A percentile compares a stretch with the other conserved stretches of the same genome.
Evolutionary conservation across 1,140 invertebrate species (phyloP).

Genomic region (Listronotus oregonensis): DNA sequence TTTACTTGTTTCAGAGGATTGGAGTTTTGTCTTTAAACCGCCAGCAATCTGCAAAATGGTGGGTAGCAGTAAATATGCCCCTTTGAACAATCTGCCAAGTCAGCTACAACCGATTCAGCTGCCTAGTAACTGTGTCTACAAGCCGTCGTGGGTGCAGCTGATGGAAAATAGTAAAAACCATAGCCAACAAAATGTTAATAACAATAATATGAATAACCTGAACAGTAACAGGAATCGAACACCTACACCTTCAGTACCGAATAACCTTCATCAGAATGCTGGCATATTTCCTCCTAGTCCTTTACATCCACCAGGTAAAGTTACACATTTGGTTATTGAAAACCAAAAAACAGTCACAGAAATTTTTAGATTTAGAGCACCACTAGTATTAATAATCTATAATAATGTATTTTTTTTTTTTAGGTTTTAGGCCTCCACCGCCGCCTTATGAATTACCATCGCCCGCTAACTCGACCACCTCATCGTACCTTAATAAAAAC

Average conservation of each 20-base stretch:
- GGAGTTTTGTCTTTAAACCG: slow-evolving; percentile 88
- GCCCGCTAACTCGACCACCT: slow-evolving; percentile 74
- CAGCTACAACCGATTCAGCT: slow-evolving; percentile 75
- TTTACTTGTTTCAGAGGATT: slow-evolving; percentile 65
- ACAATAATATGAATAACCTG: slow-evolving; percentile 42
- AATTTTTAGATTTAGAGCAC: no score
- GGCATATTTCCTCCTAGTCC: slow-evolving; percentile 59
- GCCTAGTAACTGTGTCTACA: slow-evolving; percentile 80
- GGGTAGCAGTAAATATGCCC: slow-evolving; percentile 89
- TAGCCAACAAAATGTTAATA: slow-evolving; percentile 46
- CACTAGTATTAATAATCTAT: neutral
- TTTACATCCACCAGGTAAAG: slow-evolving; percentile 47
- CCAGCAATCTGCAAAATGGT: slow-evolving; percentile 81
- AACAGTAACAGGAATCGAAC: slow-evolving; percentile 44
- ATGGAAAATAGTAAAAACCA: slow-evolving; percentile 50
- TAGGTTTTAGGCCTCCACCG: slow-evolving; percentile 62
- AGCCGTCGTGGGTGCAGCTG: slow-evolving; percentile 81
- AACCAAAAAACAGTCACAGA: no score
- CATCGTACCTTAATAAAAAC: slow-evolving; percentile 78
- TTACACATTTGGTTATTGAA: no score
- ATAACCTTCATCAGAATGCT: slow-evolving; percentile 38
- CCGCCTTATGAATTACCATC: slow-evolving; percentile 74
- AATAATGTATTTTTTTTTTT: slow-evolving; percentile 13
- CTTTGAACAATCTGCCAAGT: slow-evolving; percentile 83
- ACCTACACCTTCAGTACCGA: slow-evolving; percentile 35